phyloP scores from a whole-genome alignment of 37 sponge, comb jelly and placozoan genomes.

The Spongilla lacustris region DNA sequence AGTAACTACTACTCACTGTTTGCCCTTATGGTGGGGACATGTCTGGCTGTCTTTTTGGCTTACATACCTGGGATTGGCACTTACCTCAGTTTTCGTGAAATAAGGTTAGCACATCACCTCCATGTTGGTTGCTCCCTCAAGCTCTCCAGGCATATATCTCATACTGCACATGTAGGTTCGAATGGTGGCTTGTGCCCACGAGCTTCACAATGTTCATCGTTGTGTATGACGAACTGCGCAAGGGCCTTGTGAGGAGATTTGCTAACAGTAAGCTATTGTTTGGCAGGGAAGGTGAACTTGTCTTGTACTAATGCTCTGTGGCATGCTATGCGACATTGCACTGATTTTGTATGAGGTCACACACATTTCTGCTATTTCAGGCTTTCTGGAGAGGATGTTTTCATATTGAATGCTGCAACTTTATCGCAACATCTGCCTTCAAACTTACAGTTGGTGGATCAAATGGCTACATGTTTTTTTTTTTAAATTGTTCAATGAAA shows the following conservation, averaged over 20 bases:
- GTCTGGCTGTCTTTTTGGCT: background rate
- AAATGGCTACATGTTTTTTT: too few relatives aligned
- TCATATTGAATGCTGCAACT: background rate
- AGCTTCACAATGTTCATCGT: background rate
- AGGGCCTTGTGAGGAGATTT: background rate
- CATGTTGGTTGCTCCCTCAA: background rate
- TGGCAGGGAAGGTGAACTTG: too few relatives aligned
- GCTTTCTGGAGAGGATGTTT: background rate
- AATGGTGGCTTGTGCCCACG: background rate
- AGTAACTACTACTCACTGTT: background rate
- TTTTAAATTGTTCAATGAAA: too few relatives aligned
- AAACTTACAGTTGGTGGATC: too few relatives aligned
- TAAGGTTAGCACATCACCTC: background rate
- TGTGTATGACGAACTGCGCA: background rate
- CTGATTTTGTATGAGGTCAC: background rate
- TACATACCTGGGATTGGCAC: background rate
- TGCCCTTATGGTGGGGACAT: background rate
- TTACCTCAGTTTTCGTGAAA: background rate
- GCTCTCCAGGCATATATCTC: background rate
- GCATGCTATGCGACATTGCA: background rate
- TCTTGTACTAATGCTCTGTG: too few relatives aligned
- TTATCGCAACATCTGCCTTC: too few relatives aligned
- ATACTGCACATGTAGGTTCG: background rate
- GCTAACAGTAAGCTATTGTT: background rate
- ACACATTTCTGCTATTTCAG: background rate